phyloP scores from a whole-genome alignment of 2,888 invertebrate species.

The Rhagium mordax region DNA sequence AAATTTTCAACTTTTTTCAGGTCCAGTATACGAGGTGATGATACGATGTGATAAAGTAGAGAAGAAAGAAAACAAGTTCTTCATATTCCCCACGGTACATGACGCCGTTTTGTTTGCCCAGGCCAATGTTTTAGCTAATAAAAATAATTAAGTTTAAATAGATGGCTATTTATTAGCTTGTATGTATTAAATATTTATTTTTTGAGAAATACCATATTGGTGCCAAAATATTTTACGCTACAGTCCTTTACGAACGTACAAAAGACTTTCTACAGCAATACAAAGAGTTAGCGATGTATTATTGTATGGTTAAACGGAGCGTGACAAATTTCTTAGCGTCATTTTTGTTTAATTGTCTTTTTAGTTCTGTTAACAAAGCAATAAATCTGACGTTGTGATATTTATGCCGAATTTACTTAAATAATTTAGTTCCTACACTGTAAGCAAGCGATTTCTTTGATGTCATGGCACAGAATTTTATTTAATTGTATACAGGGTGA shows the following conservation, averaged over 20 bases:
- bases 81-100: slow-evolving; percentile 80
- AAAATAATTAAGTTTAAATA: slow-evolving; percentile 7
- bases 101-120: slow-evolving; percentile 76
- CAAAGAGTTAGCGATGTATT: no score
- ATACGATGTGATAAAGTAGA: slow-evolving; percentile 75
- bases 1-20: no score
- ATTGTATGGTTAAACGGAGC: no score
- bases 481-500: no score
- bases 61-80: slow-evolving; percentile 72
- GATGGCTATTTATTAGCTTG: not conserved
- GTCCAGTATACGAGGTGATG: slow-evolving; percentile 78
- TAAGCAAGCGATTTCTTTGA: no score
- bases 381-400: not conserved
- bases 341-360: not conserved
- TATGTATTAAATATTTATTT: not conserved
- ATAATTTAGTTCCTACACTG: no score
- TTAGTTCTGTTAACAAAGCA: not conserved
- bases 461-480: no score
- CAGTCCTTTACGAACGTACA: not conserved
- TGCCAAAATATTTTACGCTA: not conserved
- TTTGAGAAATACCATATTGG: not conserved
- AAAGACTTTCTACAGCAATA: not conserved
- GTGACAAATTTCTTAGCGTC: no score
- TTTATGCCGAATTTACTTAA: no score
- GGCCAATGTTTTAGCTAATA: slow-evolving; percentile 41